A percentile compares a stretch with the other conserved stretches of the same genome.
These are phyloP conservation scores for Drosophila hamatofila DNA, from an alignment of 2,888 invertebrate genomes.

Conservation along the genomic window DNA sequence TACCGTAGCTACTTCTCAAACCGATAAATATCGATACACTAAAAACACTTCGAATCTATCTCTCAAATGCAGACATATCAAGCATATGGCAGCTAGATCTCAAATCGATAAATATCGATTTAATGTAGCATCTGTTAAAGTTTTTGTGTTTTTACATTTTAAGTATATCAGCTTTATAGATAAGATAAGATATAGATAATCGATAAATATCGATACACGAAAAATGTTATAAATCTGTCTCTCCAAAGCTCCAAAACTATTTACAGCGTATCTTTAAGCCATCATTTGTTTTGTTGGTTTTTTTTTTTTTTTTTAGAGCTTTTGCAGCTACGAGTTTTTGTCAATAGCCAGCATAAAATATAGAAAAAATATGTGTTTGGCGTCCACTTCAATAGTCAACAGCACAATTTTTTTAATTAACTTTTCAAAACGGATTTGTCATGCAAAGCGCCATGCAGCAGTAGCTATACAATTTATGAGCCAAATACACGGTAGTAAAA, in stretches of 20 bases:
- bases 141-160: no score
- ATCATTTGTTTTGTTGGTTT: neutral
- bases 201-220: no score
- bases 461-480: neutral
- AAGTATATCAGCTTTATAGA: no score
- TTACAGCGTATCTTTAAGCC: neutral
- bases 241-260: no score
- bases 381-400: slow-evolving; percentile 18
- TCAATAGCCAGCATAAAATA: neutral
- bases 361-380: neutral
- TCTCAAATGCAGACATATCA: no score
- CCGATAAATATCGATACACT: neutral
- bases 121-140: no score
- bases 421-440: slow-evolving; percentile 24
- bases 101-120: no score
- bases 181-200: no score
- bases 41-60: neutral
- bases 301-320: neutral
- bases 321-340: slow-evolving; percentile 15
- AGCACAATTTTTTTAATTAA: slow-evolving; percentile 46
- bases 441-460: neutral
- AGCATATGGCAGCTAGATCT: no score
- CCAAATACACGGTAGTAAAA: neutral
- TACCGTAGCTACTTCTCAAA: no score
- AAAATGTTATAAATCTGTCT: no score